Conservation (phyloP, 2,113 vertebrate genomes). For the Eurystomus gularis region DNA sequence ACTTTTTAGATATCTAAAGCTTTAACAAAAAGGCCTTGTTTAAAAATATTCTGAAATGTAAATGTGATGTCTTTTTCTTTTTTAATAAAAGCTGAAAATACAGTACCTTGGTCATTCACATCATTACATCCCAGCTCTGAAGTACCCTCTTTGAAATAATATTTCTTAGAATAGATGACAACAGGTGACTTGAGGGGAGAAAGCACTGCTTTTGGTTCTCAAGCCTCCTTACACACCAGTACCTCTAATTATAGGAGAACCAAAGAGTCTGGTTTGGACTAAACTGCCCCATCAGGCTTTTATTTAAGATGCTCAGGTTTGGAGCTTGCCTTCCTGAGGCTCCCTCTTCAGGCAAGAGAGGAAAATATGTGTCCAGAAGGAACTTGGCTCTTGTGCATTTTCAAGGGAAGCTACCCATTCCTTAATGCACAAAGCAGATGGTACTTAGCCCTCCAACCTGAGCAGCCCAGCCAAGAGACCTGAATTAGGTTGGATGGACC, state of each 20-base stretch:
- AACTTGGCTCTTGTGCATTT: neutral
- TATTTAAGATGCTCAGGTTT: neutral
- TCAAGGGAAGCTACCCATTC: neutral
- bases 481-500: no score
- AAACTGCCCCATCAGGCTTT: neutral
- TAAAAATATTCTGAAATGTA: constrained; percentile 61
- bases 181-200: neutral
- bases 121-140: neutral
- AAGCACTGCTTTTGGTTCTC: neutral
- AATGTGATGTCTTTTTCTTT: constrained; percentile 48
- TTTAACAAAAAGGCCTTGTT: constrained; percentile 69
- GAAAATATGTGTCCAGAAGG: neutral
- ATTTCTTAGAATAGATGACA: neutral
- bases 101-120: neutral
- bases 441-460: neutral
- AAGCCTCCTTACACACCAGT: neutral
- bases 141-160: neutral
- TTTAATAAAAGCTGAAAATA: constrained; percentile 70
- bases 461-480: neutral
- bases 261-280: neutral
- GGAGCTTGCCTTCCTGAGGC: neutral
- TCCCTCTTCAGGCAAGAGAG: neutral
- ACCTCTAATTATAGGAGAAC: neutral
- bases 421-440: neutral
- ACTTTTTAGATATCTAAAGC: constrained; percentile 53